Base-by-base conservation (phyloP, 2,797 vertebrate genomes). In the Myioborus miniatus region DNA sequence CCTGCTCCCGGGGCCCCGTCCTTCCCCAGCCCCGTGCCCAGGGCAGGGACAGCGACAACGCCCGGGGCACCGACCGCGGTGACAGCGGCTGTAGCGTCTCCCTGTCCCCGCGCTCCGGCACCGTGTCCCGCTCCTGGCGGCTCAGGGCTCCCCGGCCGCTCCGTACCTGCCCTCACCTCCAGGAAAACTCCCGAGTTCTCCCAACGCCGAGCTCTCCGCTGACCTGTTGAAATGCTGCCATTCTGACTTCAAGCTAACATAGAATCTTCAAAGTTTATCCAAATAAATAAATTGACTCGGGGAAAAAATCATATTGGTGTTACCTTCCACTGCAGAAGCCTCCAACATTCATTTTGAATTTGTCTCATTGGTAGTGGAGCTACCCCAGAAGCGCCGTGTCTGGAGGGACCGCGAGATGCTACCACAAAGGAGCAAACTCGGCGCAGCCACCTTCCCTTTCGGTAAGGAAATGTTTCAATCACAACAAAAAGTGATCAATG, bases 111-210 rank as follows among this genome's bases (percentile, higher is more conserved):
- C 47, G 4, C 21, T 6, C 24, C 21, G 12, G 15, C 68, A 12
- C 52, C 32, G 53, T 1, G 46, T 20, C 44, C 21, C 11, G 52
- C 34, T 58, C 8, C 3, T 1, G 30, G 2, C 9, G 14, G 58
- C 47, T 8, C 34, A 1, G 8, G 26, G 55, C 20, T 26, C 5
- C 18, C 52, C 47, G 14, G 23, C 26, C 9, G 26, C 47, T 55
- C 41, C 34, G 11, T 5, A 15, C 27, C n/a, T 13, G 68, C 50
- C 36, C 13, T 26, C 77, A 2, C 11, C 85, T 6, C 27, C 64
- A 2, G 34, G 16, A 58, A 34, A 58, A 14, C 1, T 13, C 27
- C 34, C 1, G 2, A 1, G 6, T 5, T 8, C 5, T 2, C 4
- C 36, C 36, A 8, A 1, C 8, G 15, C 5, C 0, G 8, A 14